These are phyloP conservation scores for Stichodactyla mertensii DNA, from an alignment of 64 coral and sea anemone genomes.

Conservation along the genomic window DNA sequence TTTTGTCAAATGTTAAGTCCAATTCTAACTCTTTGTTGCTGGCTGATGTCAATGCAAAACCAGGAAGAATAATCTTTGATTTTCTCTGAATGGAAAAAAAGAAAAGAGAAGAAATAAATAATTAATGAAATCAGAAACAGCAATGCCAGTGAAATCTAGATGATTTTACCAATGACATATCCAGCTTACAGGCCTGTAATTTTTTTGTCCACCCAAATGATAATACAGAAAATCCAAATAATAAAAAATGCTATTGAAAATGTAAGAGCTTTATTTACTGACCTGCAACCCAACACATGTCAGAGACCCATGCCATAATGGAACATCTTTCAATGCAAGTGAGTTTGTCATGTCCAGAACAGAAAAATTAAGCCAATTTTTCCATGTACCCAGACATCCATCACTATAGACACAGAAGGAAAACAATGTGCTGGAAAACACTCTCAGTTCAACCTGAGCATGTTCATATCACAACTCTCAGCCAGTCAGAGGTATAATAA, in stretches of 20 bases:
- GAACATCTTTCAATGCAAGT: background rate
- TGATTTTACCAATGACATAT: too few relatives aligned
- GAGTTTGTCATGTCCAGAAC: background rate
- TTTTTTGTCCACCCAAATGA: too few relatives aligned
- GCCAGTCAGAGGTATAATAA: too few relatives aligned
- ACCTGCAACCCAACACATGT: background rate
- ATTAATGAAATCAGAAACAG: too few relatives aligned
- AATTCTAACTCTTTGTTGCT: background rate
- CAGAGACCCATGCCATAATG: conserved; percentile 9
- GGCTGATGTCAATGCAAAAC: background rate
- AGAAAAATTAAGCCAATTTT: conserved; percentile 14
- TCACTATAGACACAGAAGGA: background rate
- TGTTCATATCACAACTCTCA: too few relatives aligned
- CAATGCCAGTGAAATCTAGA: too few relatives aligned
- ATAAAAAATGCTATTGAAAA: background rate
- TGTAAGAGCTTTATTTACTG: background rate
- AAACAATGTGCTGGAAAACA: too few relatives aligned
- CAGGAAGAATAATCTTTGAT: background rate
- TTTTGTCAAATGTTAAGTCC: background rate
- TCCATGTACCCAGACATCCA: conserved; percentile 27
- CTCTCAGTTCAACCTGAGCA: too few relatives aligned
- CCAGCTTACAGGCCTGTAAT: too few relatives aligned
- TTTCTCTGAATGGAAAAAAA: background rate
- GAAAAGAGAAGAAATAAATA: background rate
- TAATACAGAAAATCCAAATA: background rate